phyloP scores from a whole-genome alignment of 2,888 invertebrate species.

The Heteromyza rotundicornis region DNA sequence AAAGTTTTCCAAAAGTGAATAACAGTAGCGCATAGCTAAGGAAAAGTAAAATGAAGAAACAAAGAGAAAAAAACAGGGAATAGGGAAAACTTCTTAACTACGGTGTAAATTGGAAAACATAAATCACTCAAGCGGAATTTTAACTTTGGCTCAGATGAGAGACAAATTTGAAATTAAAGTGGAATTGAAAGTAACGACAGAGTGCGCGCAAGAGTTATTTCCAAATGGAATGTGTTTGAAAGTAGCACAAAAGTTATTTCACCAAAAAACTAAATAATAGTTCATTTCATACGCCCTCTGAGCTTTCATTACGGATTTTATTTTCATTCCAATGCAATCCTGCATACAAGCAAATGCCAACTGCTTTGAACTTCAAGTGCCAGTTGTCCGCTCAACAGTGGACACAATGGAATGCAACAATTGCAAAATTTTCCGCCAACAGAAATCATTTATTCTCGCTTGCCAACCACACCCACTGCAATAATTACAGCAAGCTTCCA shows the following conservation, averaged over 20 bases:
- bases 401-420: neutral
- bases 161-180: constrained; percentile 20
- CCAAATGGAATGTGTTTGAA: neutral
- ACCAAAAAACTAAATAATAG: too few species aligned
- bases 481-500: too few species aligned
- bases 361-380: too few species aligned
- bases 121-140: constrained; percentile 54
- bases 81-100: constrained; percentile 25
- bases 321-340: too few species aligned
- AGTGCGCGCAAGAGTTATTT: neutral
- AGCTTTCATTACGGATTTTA: too few species aligned
- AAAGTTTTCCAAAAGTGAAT: too few species aligned
- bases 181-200: neutral
- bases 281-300: too few species aligned
- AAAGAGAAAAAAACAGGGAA: constrained; percentile 4
- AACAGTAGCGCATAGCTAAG: too few species aligned
- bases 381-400: too few species aligned
- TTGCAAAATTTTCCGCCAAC: neutral
- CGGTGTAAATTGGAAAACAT: constrained; percentile 55
- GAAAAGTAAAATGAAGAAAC: neutral
- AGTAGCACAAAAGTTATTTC: neutral
- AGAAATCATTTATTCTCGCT: constrained; percentile 9
- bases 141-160: neutral
- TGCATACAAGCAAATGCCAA: too few species aligned
- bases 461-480: too few species aligned